A percentile compares a stretch with the other conserved stretches of the same genome.
Conservation (phyloP, 2,113 vertebrate species). For the Bagarius yarrelli region DNA sequence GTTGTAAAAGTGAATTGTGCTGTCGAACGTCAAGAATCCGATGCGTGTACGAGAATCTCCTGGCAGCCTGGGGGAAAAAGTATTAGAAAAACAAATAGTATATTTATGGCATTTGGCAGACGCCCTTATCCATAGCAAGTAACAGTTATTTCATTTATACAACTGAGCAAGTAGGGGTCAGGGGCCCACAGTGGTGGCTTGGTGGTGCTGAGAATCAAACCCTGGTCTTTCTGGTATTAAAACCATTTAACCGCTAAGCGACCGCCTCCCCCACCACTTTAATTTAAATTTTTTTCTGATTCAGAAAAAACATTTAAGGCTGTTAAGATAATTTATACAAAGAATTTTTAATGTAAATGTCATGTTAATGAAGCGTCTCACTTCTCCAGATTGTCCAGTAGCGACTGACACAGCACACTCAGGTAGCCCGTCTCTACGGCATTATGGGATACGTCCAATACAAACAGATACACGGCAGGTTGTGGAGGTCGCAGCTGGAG, state of each 20-base stretch:
- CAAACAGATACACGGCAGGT: conserved; percentile 93
- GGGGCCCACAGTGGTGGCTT: too few species aligned
- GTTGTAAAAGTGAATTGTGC: conserved; percentile 95
- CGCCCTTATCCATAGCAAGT: too few species aligned
- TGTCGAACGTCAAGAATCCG: conserved; percentile 96
- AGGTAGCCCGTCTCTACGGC: conserved; percentile 94
- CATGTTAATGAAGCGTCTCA: conserved; percentile 64
- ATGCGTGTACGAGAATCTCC: conserved; percentile 89
- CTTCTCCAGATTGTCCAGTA: conserved; percentile 93
- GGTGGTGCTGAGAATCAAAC: too few species aligned
- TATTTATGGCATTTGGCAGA: too few species aligned
- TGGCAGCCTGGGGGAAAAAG: conserved; percentile 79
- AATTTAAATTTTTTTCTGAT: too few species aligned
- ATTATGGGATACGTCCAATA: conserved; percentile 94
- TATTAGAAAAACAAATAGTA: background rate
- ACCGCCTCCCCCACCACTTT: too few species aligned
- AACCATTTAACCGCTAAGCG: too few species aligned
- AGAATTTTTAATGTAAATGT: background rate
- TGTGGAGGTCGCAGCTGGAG: conserved; percentile 92
- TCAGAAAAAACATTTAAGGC: background rate
- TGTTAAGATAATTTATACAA: background rate
- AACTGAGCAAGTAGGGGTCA: too few species aligned
- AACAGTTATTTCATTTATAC: too few species aligned
- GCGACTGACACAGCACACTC: conserved; percentile 83
- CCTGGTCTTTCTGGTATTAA: too few species aligned